Base-by-base conservation (phyloP, 2,797 vertebrate species). In the Lepidocolaptes lacrymiger region DNA sequence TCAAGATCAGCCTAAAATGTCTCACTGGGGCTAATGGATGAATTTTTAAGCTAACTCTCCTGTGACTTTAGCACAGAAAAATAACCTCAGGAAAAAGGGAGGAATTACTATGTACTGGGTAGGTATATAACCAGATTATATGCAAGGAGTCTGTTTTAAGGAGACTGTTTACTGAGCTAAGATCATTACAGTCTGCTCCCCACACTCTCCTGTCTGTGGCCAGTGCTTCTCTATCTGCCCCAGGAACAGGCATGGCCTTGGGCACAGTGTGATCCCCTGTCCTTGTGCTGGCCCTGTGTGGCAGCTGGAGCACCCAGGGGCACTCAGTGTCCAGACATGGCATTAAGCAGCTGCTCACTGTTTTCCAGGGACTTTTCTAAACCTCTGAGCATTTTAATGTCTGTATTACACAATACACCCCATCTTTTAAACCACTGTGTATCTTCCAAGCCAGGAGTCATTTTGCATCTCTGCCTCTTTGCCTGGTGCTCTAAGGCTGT, bases 101-200 rank as follows among this genome's bases (percentile, higher is more conserved):
- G 30, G 18, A 6, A 10, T 5, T 75, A n/a, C 30, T n/a, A 6
- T 7, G 27, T 14, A 1, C 27, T 80, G 41, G 14, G 3, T 51
- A 18, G 41, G 69, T 64, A 11, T 20, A 5, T 6, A 9, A 49
- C 22, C 36, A 74, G 48, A 48, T 2, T 39, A 17, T 19, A n/a
- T 19, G 11, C 23, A 14, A 27, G 34, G 18, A 58, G 34, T 4
- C 8, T 71, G 43, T n/a, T 84, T 63, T 27, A 39, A 49, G 30
- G 20, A 30, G 15, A 12, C 7, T 9, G 6, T 46, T 80, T n/a
- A 5, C 13, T 6, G 21, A 36, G 20, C 36, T 78, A 74, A 4
- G 27, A 27, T 1, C 3, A 0, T 61, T 30, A 3, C 9, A 32
- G 14, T 1, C 43, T 55, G n/a, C 0, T 52, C 58, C 39, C 49